Base-by-base conservation (phyloP, 2,113 vertebrate genomes). In the Anarrhichthys ocellatus region DNA sequence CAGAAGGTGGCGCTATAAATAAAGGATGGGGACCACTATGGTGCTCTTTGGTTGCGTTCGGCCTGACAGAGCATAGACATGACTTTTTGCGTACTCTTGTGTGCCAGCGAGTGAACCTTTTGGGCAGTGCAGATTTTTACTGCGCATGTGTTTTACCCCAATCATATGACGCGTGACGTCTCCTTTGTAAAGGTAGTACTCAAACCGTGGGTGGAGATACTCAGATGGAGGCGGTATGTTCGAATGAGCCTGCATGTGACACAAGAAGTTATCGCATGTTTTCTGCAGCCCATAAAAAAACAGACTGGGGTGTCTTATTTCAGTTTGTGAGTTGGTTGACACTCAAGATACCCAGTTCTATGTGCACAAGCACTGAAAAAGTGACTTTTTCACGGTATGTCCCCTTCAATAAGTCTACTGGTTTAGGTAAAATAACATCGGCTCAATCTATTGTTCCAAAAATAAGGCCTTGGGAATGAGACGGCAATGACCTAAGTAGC, bases 401-500 rank as follows among this genome's bases (percentile, higher is more conserved):
- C 20, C 2, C 50, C 50, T 71, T 24, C 46, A 22, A 48, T 58
- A 8, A 38, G 13, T 50, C 18, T 18, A 2, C 36, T 34, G 20
- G 1, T 79, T 78, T 29, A 62, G 50, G 52, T 76, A n/a, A 66
- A 76, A 6, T 42, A 17, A n/a, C 22, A 63, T 74, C 0, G 46
- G 14, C 40, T 83, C 34, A 11, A 34, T 52, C 52, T 69, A 22
- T 14, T 15, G 63, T 32, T 59, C n/a, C 56, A 59, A 2, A 8
- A 73, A 63, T 56, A 69, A 59, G 40, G 11, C 15, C 40, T 24
- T 46, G 27, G 6, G 42, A 54, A 73, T 81, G 59, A 40, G 67
- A 75, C 40, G 5, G 48, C 40, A 82, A 34, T 13, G 74, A 70
- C 66, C 48, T 64, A 27, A 80, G 72, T 66, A 80, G 42, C 66